Base-by-base conservation (phyloP, 2,797 vertebrate species). In the Iguana delicatissima region DNA sequence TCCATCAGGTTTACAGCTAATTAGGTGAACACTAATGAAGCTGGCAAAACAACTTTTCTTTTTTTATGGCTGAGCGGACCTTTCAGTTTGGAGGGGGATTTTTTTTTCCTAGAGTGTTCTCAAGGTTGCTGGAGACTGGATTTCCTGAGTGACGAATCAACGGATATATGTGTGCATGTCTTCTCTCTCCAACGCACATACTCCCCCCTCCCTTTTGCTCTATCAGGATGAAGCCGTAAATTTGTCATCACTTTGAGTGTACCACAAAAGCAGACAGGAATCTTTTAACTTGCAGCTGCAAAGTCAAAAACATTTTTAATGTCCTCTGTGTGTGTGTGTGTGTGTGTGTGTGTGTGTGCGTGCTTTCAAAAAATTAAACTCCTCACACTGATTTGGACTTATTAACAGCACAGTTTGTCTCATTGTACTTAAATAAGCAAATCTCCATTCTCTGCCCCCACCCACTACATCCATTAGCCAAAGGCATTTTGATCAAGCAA, bases 21-120 rank as follows among this genome's bases (percentile, higher is more conserved):
- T 99, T 99, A 99, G 98, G 98, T 98, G 98, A 99, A 98, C 98
- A 98, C 98, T 99, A 99, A 99, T 99, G 98, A 99, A 99, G 99
- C 98, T 99, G 98, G 98, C 98, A 99, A 99, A 99, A 99, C 98
- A 99, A 99, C 98, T 99, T 98, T 98, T 98, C 98, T 98, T 98
- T 98, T 98, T 98, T 98, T 98, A 98, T 97, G 98, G 98, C 98
- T 98, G 98, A 98, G 97, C 97, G 97, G 98, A 98, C 98, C 98
- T 98, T 98, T 98, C 97, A 97, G 97, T 97, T 97, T 97, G 96
- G 96, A 97, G 95, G 95, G 96, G 96, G 96, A 96, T 95, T 29
- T 50, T 50, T 22, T 83, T 67, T 67, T 52, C 42, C 73, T 84
- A 38, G 91, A 97, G 96, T 98, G 98, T 98, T 97, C 97, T 97